A percentile compares a stretch with the other conserved stretches of the same genome.
These are phyloP conservation scores for Papilio dardanus DNA, from an alignment of 1,140 invertebrate genomes.

Conservation along the genomic window DNA sequence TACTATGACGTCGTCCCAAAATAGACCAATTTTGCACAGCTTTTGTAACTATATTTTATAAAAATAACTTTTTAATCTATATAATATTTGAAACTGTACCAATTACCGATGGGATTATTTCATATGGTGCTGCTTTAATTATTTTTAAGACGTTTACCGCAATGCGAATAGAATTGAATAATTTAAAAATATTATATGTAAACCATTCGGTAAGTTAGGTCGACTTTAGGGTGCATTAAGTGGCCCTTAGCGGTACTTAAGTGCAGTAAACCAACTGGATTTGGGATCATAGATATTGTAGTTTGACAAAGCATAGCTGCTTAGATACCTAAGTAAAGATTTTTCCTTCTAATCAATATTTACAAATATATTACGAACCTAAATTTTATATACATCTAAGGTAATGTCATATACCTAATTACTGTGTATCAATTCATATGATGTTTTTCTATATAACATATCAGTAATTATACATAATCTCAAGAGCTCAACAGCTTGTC, in stretches of 20 bases:
- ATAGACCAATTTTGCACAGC: slow-evolving; percentile 55
- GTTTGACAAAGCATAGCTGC: slow-evolving; percentile 39
- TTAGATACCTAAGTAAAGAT: slow-evolving; percentile 7
- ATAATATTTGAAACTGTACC: slow-evolving; percentile 45
- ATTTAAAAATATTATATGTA: slow-evolving; percentile 31
- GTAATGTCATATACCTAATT: no score
- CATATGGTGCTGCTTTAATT: slow-evolving; percentile 51
- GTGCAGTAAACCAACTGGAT: slow-evolving; percentile 48
- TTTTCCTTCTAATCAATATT: slow-evolving; percentile 6
- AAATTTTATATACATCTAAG: not conserved
- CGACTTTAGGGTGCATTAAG: slow-evolving; percentile 27
- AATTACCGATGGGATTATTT: slow-evolving; percentile 48
- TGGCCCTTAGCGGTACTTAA: not conserved
- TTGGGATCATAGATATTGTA: slow-evolving; percentile 62
- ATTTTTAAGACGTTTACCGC: slow-evolving; percentile 51
- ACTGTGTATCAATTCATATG: no score
- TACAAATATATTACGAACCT: not conserved
- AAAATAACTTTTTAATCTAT: slow-evolving; percentile 45
- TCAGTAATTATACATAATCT: no score
- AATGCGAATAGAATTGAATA: slow-evolving; percentile 66
- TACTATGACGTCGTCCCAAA: slow-evolving; percentile 46
- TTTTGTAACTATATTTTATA: slow-evolving; percentile 42
- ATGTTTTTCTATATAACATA: no score
- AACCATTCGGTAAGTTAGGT: slow-evolving; percentile 30
- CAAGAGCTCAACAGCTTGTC: no score